These are phyloP conservation scores for Parauchenoglanis punctatus DNA, from an alignment of 2,797 vertebrate genomes.

Conservation along the genomic window DNA sequence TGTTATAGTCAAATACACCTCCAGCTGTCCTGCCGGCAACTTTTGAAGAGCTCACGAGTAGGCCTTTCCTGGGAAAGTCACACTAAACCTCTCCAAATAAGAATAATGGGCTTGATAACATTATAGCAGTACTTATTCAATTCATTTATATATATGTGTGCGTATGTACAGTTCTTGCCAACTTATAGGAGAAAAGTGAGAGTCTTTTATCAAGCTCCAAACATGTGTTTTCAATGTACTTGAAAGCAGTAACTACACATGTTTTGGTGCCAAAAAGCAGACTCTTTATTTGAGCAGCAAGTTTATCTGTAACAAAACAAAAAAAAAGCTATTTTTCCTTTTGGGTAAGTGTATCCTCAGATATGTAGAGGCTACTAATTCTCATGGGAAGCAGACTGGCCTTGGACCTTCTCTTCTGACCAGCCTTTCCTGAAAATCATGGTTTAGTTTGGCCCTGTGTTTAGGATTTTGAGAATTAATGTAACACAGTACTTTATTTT, in stretches of 20 bases:
- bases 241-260: conserved; percentile 66
- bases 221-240: conserved; percentile 80
- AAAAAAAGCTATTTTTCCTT: conserved; percentile 42
- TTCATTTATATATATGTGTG: conserved; percentile 52
- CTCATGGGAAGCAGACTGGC: conserved; percentile 10
- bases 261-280: conserved; percentile 57
- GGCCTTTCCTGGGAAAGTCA: conserved; percentile 53
- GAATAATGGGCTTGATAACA: conserved; percentile 55
- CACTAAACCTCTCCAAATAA: conserved; percentile 50
- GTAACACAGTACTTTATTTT: conserved; percentile 27
- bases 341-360: conserved; percentile 33
- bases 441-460: conserved; percentile 7
- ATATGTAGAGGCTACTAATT: conserved; percentile 29
- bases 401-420: conserved; percentile 18
- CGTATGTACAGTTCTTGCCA: conserved; percentile 48
- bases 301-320: conserved; percentile 43
- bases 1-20: conserved; percentile 41
- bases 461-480: conserved; percentile 7
- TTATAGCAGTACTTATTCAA: conserved; percentile 48
- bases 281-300: conserved; percentile 56
- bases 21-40: conserved; percentile 30
- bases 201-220: conserved; percentile 71
- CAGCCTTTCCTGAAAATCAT: conserved; percentile 5
- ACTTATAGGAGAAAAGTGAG: conserved; percentile 48
- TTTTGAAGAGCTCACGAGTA: conserved; percentile 52